Conservation (phyloP, 2,888 invertebrate species). For the Chironomus riparius region DNA sequence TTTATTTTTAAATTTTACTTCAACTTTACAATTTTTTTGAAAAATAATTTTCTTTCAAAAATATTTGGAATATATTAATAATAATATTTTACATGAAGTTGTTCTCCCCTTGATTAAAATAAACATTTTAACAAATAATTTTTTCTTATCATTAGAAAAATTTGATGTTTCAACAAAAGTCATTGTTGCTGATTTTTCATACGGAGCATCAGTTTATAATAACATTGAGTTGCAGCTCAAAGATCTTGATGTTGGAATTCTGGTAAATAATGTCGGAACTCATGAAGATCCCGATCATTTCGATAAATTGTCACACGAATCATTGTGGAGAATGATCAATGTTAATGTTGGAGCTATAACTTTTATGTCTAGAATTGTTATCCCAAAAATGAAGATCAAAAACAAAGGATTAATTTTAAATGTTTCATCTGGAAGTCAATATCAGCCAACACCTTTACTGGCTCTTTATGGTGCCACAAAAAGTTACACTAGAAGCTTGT, state of each 20-base stretch:
- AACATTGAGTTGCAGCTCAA: slow-evolving; percentile 60
- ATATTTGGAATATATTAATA: no score
- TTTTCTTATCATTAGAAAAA: slow-evolving; percentile 42
- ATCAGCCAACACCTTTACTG: slow-evolving; percentile 79
- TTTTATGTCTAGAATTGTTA: slow-evolving; percentile 66
- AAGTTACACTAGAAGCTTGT: slow-evolving; percentile 65
- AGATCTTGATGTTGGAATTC: slow-evolving; percentile 70
- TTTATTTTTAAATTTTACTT: no score
- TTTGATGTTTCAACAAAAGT: slow-evolving; percentile 61
- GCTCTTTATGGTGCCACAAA: slow-evolving; percentile 86
- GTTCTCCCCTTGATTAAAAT: no score
- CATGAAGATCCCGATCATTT: slow-evolving; percentile 77
- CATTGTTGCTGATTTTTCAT: slow-evolving; percentile 71
- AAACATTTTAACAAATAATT: background rate
- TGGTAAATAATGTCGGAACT: slow-evolving; percentile 89
- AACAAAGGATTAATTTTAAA: slow-evolving; percentile 79
- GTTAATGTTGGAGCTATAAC: slow-evolving; percentile 84
- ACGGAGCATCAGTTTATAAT: slow-evolving; percentile 61
- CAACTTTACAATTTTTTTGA: no score
- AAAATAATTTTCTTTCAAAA: no score
- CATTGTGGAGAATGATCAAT: slow-evolving; percentile 73
- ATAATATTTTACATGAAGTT: no score
- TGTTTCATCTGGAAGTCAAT: slow-evolving; percentile 79
- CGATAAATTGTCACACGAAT: slow-evolving; percentile 60
- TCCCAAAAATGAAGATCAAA: slow-evolving; percentile 68